Conservation (phyloP, 2,888 invertebrate genomes). For the Mythimna ferrago region DNA sequence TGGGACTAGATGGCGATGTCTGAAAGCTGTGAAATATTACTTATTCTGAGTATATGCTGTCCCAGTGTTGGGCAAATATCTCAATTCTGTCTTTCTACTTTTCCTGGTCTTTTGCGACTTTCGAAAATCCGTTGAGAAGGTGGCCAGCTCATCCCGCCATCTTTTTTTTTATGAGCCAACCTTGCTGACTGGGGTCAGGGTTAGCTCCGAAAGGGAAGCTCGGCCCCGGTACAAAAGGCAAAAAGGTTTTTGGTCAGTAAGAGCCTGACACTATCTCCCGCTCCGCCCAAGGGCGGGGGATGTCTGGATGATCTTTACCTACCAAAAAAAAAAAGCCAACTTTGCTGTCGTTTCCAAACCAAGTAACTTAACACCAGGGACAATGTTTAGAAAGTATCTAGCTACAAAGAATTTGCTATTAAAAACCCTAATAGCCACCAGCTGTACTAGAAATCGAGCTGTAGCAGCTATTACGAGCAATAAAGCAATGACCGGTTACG, state of each 20-base stretch:
- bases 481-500: slow-evolving; percentile 36
- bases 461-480: slow-evolving; percentile 12
- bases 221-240: no score
- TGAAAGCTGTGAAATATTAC: no score
- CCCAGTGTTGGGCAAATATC: neutral
- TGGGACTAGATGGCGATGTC: no score
- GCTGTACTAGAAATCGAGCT: slow-evolving; percentile 31
- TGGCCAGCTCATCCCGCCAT: neutral
- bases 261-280: no score
- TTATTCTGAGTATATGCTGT: no score
- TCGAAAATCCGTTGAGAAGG: neutral
- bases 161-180: neutral
- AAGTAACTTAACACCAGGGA: neutral
- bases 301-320: no score
- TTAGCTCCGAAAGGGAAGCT: no score
- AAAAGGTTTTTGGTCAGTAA: no score
- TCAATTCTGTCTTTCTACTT: neutral
- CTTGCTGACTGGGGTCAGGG: no score
- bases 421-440: slow-evolving; percentile 1
- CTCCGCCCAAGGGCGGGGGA: no score
- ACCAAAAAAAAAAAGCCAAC: no score
- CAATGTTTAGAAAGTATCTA: neutral
- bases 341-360: neutral
- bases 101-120: neutral
- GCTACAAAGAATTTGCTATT: slow-evolving; percentile 6